Evolutionary conservation across 2,888 invertebrate species (phyloP).

Genomic region (Himalopsyche anomala): DNA sequence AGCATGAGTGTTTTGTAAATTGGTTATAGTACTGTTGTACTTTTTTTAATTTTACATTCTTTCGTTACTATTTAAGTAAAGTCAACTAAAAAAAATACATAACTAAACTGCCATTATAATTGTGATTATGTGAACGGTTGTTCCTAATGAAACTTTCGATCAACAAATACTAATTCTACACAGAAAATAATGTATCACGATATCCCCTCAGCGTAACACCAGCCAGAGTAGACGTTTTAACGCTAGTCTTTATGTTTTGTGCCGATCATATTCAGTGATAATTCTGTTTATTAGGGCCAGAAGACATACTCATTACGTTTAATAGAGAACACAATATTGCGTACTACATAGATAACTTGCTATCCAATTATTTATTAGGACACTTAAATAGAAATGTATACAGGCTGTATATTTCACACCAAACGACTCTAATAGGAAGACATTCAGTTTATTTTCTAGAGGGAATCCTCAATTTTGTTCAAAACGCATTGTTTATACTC

Average conservation of each 20-base stretch:
- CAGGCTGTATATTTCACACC: background rate
- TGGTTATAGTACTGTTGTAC: too few relatives aligned
- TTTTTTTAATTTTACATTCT: too few relatives aligned
- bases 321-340: conserved; percentile 4
- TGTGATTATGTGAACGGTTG: too few relatives aligned
- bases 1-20: too few relatives aligned
- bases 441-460: background rate
- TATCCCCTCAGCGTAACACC: background rate
- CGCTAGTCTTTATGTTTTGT: conserved; percentile 26
- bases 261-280: conserved; percentile 34
- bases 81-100: too few relatives aligned
- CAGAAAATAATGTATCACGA: background rate
- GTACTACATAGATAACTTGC: conserved; percentile 10
- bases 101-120: too few relatives aligned
- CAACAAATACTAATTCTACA: too few relatives aligned
- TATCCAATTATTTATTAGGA: background rate
- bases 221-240: background rate
- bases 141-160: too few relatives aligned
- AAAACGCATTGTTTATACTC: too few relatives aligned
- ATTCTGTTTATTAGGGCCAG: conserved; percentile 31
- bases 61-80: too few relatives aligned
- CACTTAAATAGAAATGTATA: background rate
- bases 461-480: background rate
- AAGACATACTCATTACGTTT: conserved; percentile 34
- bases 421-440: background rate